Percentiles rank a stretch among this genome's conserved stretches.
Evolutionary conservation across 2,888 invertebrate genomes (phyloP).

Genomic region (Onthophagus sagittarius): DNA sequence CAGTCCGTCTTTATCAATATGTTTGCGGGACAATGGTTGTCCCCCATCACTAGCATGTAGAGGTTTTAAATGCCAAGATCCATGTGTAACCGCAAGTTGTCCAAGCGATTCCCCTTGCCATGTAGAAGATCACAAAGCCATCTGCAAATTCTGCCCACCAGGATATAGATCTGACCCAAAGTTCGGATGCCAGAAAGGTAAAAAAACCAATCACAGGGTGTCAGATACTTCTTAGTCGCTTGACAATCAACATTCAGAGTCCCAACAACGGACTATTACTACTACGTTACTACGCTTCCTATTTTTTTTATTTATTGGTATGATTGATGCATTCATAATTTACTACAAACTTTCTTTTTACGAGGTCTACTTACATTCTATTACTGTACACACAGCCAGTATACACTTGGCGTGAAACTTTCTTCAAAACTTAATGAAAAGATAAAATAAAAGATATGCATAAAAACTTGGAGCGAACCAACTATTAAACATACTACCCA

Average conservation of each 20-base stretch:
- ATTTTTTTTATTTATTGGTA: constrained; percentile 22
- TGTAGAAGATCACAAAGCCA: constrained; percentile 91
- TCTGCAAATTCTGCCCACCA: constrained; percentile 93
- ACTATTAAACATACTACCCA: constrained; percentile 20
- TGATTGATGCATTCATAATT: constrained; percentile 28
- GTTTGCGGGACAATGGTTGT: constrained; percentile 85
- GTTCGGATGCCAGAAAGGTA: constrained; percentile 96
- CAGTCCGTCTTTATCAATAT: constrained; percentile 80
- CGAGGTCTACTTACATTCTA: constrained; percentile 30
- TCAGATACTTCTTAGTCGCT: constrained; percentile 19
- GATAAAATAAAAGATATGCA: not conserved
- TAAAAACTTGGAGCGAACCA: constrained; percentile 5
- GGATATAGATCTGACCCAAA: constrained; percentile 89
- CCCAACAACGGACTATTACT: constrained; percentile 23
- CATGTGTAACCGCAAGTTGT: constrained; percentile 81
- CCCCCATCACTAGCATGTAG: constrained; percentile 80
- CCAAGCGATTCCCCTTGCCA: constrained; percentile 83
- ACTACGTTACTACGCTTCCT: constrained; percentile 26
- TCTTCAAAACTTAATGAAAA: not conserved
- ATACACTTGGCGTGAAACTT: not conserved
- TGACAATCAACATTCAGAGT: constrained; percentile 22
- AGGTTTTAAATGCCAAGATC: constrained; percentile 87
- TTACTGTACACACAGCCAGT: constrained; percentile 2
- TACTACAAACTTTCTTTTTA: constrained; percentile 31
- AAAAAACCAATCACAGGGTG: constrained; percentile 45